These are phyloP conservation scores for Iguana delicatissima DNA, from an alignment of 2,797 vertebrate genomes.

Conservation along the genomic window DNA sequence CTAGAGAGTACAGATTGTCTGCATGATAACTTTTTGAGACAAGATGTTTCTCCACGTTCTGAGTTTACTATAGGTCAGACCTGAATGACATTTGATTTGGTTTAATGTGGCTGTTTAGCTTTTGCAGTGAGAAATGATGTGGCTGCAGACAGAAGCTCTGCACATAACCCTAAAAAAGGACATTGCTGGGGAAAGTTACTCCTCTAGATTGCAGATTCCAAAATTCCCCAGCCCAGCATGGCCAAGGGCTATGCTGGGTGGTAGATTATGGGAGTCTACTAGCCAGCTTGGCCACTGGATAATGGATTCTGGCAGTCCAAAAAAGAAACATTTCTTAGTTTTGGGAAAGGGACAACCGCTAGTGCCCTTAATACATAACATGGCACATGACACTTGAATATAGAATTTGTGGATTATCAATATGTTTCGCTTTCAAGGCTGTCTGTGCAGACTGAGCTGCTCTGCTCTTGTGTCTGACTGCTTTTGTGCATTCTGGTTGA, in stretches of 20 bases:
- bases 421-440: neutral
- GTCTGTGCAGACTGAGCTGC: neutral
- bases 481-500: neutral
- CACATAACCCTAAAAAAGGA: neutral
- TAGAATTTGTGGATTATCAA: neutral
- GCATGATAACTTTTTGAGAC: slow-evolving; percentile 1
- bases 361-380: neutral
- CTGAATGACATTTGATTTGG: slow-evolving; percentile 10
- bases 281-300: no score
- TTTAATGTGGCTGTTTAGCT: neutral
- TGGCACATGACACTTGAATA: neutral
- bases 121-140: neutral
- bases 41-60: neutral
- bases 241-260: no score
- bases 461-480: neutral
- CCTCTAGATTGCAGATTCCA: no score
- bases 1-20: neutral
- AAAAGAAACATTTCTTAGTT: neutral
- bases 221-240: no score
- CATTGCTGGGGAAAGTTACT: no score
- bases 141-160: neutral
- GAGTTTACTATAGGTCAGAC: neutral
- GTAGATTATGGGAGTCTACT: no score
- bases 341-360: neutral
- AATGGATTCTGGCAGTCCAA: no score